phyloP scores from a whole-genome alignment of 2,113 vertebrate species.

The Pelmatolapia mariae region DNA sequence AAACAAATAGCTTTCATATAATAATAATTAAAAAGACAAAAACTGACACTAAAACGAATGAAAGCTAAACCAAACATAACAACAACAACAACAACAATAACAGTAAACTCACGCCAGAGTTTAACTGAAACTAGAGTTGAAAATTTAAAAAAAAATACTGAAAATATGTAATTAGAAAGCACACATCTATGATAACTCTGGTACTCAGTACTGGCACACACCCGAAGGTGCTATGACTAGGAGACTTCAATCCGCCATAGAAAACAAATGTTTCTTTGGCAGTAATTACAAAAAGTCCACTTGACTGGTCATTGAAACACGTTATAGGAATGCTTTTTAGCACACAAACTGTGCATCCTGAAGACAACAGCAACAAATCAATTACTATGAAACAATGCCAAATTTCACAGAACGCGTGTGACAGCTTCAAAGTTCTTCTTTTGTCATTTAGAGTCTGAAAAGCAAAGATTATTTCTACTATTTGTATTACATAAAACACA shows the following conservation, averaged over 20 bases:
- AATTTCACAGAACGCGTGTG: background rate
- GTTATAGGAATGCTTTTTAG: background rate
- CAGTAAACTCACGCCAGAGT: background rate
- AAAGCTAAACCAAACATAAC: background rate
- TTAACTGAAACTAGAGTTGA: background rate
- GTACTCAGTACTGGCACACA: background rate
- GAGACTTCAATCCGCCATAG: background rate
- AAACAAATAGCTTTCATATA: background rate
- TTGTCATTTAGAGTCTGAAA: background rate
- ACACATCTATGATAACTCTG: background rate
- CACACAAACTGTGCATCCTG: background rate
- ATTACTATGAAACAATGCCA: background rate
- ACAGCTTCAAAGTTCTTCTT: background rate
- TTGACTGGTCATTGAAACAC: background rate
- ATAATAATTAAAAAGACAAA: background rate
- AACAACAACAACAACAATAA: background rate
- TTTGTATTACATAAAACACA: background rate
- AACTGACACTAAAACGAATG: background rate
- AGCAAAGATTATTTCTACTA: background rate
- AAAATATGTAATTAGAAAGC: background rate
- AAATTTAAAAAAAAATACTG: accelerated
- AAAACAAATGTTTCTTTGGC: background rate
- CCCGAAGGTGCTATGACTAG: background rate
- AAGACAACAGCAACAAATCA: background rate
- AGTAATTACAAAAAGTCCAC: background rate